Conservation (phyloP, 92 coral and sea anemone species). For the Umimayanthus kanabou region DNA sequence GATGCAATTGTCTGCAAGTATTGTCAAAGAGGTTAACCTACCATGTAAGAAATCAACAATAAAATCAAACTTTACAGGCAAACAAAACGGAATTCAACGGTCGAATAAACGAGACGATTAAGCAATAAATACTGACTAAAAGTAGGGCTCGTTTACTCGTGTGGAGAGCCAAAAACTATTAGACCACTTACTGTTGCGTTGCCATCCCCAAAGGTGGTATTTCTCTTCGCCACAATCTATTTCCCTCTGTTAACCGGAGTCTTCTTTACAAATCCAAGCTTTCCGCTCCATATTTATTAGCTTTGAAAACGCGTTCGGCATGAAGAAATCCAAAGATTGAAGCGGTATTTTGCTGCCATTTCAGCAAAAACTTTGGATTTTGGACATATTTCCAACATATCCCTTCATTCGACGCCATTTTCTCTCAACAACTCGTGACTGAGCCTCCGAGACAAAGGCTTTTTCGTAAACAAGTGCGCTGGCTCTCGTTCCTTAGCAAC, state of each 20-base stretch:
- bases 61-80: background rate
- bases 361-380: too few species aligned
- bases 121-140: background rate
- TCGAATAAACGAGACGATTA: background rate
- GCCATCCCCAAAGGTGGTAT: background rate
- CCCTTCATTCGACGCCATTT: constrained; percentile 19
- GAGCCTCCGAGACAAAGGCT: constrained; percentile 26
- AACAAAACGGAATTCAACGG: constrained; percentile 9
- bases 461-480: constrained; percentile 26
- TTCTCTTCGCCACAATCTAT: too few species aligned
- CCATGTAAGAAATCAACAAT: too few species aligned
- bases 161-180: background rate
- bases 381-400: background rate
- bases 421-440: constrained; percentile 5
- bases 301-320: too few species aligned
- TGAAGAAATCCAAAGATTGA: too few species aligned
- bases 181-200: constrained; percentile 4
- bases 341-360: too few species aligned
- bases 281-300: too few species aligned
- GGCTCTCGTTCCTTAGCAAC: constrained; percentile 27
- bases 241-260: too few species aligned
- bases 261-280: too few species aligned
- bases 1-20: too few species aligned
- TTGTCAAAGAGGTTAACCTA: too few species aligned
- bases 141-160: background rate